Percentiles rank a stretch among this genome's conserved stretches.
Conservation (phyloP, 2,888 invertebrate genomes). For the Capitulum mitella region DNA sequence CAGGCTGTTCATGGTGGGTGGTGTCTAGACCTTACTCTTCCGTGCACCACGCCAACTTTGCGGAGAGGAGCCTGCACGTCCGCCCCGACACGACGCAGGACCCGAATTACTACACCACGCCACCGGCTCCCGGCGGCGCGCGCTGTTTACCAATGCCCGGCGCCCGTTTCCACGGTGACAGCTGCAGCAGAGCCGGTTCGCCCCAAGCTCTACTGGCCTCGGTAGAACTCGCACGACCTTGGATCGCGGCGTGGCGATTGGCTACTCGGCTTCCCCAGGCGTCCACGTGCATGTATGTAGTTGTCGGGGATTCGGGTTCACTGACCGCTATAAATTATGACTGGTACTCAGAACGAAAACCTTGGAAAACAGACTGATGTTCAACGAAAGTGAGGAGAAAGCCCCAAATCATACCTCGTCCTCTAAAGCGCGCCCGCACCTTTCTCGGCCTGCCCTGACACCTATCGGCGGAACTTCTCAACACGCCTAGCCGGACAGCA, state of each 20-base stretch:
- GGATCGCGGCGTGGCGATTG: neutral
- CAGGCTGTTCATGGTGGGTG: neutral
- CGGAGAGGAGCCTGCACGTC: too few species aligned
- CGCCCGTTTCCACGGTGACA: neutral
- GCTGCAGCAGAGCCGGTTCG: neutral
- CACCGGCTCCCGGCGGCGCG: neutral
- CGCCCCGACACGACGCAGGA: neutral
- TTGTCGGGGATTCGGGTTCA: too few species aligned
- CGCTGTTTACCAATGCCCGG: neutral
- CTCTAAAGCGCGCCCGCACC: too few species aligned
- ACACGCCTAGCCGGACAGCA: neutral
- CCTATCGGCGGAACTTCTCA: neutral
- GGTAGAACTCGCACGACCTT: neutral
- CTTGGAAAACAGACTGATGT: too few species aligned
- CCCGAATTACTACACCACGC: neutral
- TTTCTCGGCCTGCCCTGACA: constrained; percentile 11
- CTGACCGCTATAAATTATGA: too few species aligned
- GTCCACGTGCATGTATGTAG: constrained; percentile 1
- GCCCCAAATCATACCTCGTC: too few species aligned
- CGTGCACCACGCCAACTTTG: too few species aligned
- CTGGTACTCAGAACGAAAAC: too few species aligned
- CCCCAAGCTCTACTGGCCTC: neutral
- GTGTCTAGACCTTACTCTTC: too few species aligned
- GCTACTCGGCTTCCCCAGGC: neutral
- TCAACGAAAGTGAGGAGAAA: too few species aligned